A percentile compares a stretch with the other conserved stretches of the same genome.
These are phyloP conservation scores for Pimpla rufipes DNA, from an alignment of 2,888 invertebrate genomes.

Conservation along the genomic window DNA sequence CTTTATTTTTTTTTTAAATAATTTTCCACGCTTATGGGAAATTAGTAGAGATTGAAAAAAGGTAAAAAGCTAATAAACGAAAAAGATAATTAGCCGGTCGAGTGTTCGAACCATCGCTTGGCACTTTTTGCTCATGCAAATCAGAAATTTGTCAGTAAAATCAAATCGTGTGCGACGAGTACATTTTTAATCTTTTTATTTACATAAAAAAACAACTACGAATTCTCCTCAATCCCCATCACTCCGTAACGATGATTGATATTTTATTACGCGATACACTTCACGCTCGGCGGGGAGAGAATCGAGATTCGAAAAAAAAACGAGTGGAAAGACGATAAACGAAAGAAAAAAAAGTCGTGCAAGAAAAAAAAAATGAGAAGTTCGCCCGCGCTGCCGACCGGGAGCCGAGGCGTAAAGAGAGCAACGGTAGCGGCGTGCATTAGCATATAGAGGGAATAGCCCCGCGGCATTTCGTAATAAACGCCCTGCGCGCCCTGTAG, in stretches of 20 bases:
- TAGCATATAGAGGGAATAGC: conserved; percentile 84
- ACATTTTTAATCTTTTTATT: conserved; percentile 8
- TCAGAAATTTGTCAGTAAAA: conserved; percentile 16
- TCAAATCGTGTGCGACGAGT: neutral
- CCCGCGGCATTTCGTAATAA: conserved; percentile 75
- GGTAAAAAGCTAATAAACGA: no score
- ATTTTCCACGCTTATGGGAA: no score
- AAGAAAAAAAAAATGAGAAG: conserved; percentile 39
- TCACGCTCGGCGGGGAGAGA: conserved; percentile 35
- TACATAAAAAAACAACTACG: conserved; percentile 25
- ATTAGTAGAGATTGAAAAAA: no score
- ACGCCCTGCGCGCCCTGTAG: conserved; percentile 69
- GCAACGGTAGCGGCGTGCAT: conserved; percentile 81
- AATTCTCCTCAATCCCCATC: no score
- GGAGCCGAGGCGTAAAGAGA: conserved; percentile 75
- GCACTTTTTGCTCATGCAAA: conserved; percentile 48
- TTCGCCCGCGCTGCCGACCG: conserved; percentile 63
- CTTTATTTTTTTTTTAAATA: no score
- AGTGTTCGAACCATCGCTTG: no score
- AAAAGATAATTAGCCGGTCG: no score
- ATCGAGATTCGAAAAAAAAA: conserved; percentile 10
- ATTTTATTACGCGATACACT: conserved; percentile 51
- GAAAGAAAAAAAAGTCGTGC: conserved; percentile 12
- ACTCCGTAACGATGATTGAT: conserved; percentile 55
- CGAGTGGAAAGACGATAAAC: conserved; percentile 24